Evolutionary conservation across 2,888 invertebrate species (phyloP).

Genomic region (Noctua janthina): DNA sequence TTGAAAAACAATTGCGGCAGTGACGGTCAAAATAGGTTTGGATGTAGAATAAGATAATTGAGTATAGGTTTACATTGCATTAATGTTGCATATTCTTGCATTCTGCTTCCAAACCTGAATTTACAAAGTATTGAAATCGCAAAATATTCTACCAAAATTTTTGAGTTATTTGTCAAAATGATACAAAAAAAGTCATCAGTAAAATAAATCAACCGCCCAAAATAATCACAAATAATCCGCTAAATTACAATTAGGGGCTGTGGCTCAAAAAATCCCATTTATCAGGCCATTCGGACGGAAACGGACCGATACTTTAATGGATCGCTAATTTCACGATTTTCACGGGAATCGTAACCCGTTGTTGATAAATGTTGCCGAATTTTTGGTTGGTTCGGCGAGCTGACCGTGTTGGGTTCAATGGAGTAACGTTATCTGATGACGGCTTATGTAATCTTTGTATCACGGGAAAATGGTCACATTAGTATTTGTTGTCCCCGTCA

Average conservation of each 20-base stretch:
- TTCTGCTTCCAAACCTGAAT: not conserved
- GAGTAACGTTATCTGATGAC: not conserved
- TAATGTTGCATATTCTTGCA: not conserved
- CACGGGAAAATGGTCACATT: not conserved
- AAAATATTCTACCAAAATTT: not conserved
- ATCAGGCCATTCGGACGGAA: slow-evolving; percentile 24
- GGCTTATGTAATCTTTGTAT: not conserved
- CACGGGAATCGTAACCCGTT: slow-evolving; percentile 25
- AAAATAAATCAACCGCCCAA: slow-evolving; percentile 19
- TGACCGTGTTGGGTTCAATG: not conserved
- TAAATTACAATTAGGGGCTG: slow-evolving; percentile 16
- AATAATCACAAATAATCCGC: slow-evolving; percentile 36
- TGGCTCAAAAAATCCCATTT: slow-evolving; percentile 31
- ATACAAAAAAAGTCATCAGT: not conserved
- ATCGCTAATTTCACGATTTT: slow-evolving; percentile 46
- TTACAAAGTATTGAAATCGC: not conserved
- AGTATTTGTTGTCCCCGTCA: too few relatives aligned
- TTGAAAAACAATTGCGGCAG: not conserved
- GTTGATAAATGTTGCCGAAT: slow-evolving; percentile 20
- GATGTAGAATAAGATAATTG: not conserved
- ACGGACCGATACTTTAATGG: slow-evolving; percentile 39
- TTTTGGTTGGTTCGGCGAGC: not conserved
- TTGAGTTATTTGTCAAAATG: not conserved
- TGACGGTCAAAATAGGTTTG: not conserved
- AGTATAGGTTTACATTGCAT: not conserved